Evolutionary conservation across 2,797 vertebrate genomes (phyloP).

Genomic region (Trachops cirrhosus): DNA sequence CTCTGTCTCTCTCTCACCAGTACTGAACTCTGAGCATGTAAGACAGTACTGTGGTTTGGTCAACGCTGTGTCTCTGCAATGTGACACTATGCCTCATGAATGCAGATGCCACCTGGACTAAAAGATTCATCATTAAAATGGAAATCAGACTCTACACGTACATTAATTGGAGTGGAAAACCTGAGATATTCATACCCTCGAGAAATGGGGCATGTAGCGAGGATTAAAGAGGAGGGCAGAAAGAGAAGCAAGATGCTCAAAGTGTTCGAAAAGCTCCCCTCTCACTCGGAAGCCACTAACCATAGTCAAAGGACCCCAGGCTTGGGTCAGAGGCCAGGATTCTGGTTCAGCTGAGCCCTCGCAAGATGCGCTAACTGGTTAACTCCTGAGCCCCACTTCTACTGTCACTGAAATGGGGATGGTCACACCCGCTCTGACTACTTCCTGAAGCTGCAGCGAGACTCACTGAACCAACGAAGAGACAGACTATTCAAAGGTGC

Average conservation of each 20-base stretch:
- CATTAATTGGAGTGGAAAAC: not conserved
- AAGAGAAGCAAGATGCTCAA: not conserved
- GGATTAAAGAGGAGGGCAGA: not conserved
- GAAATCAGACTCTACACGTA: not conserved
- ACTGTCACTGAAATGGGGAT: not conserved
- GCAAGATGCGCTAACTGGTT: rapidly evolving
- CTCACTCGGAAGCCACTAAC: rapidly evolving
- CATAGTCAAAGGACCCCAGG: rapidly evolving
- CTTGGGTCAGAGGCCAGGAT: rapidly evolving
- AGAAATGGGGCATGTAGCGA: not conserved
- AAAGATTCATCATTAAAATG: not conserved
- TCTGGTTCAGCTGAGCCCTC: not conserved
- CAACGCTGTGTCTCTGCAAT: not conserved
- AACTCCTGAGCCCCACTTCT: not conserved
- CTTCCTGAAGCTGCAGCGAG: not conserved
- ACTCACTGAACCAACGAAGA: not conserved
- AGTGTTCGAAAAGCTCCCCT: not conserved
- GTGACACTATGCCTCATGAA: not conserved
- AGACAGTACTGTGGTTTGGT: not conserved
- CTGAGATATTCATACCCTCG: not conserved
- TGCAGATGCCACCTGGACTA: not conserved
- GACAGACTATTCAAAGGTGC: not conserved
- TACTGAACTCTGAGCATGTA: not conserved
- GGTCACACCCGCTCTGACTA: not conserved
- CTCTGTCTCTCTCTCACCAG: not conserved